A percentile compares a stretch with the other conserved stretches of the same genome.
phyloP scores from a whole-genome alignment of 2,113 vertebrate species.

The Bombycilla garrulus region DNA sequence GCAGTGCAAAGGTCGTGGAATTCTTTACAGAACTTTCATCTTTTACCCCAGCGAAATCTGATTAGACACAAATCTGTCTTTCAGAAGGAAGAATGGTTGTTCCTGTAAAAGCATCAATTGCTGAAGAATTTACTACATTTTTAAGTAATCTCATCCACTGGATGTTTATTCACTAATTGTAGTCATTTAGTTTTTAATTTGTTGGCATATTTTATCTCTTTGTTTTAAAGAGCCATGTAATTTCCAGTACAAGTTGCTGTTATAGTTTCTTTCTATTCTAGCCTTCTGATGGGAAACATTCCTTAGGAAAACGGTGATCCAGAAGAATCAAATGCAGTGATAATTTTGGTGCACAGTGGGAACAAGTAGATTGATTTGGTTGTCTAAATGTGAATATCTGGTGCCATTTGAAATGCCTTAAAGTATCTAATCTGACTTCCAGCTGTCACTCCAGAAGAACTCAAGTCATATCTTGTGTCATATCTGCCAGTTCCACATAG shows the following conservation, averaged over 20 bases:
- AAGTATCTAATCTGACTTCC: background rate
- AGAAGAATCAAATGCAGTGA: background rate
- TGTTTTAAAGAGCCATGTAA: background rate
- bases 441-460: slow-evolving; percentile 1
- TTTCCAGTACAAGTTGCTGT: background rate
- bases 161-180: background rate
- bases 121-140: background rate
- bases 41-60: background rate
- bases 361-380: background rate
- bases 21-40: background rate
- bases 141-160: background rate
- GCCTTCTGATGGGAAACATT: background rate
- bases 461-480: background rate
- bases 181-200: background rate
- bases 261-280: background rate
- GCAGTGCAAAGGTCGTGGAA: background rate
- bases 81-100: background rate
- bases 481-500: background rate
- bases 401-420: background rate
- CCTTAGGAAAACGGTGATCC: background rate
- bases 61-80: background rate
- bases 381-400: background rate
- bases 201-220: background rate
- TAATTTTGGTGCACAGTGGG: background rate
- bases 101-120: background rate